Percentiles rank a stretch among this genome's conserved stretches.
phyloP scores from a whole-genome alignment of 2,113 vertebrate species.

The Equus przewalskii region DNA sequence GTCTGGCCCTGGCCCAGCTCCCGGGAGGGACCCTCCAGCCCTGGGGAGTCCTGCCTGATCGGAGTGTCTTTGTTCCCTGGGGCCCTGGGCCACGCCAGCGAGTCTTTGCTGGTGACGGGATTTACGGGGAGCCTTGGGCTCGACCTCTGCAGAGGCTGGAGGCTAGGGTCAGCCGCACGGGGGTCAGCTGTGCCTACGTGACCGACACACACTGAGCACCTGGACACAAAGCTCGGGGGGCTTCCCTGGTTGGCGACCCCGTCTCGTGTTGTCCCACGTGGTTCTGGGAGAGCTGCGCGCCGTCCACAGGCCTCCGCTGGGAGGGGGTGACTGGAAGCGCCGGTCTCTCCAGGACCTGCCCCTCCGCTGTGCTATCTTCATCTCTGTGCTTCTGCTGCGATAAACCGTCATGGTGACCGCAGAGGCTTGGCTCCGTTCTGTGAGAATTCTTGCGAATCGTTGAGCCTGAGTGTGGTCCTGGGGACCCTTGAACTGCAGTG shows the following conservation, averaged over 20 bases:
- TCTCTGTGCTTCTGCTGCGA: rapidly evolving
- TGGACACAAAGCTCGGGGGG: rapidly evolving
- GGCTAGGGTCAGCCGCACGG: rapidly evolving
- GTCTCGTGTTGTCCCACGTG: rapidly evolving
- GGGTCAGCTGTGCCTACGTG: background rate
- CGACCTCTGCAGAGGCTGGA: rapidly evolving
- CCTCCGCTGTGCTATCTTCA: no score
- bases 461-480: background rate
- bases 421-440: rapidly evolving
- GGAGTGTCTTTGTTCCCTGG: background rate
- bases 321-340: no score
- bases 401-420: rapidly evolving
- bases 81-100: background rate
- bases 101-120: background rate
- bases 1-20: background rate
- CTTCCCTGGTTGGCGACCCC: background rate
- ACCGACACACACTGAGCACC: rapidly evolving
- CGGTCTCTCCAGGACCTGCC: background rate
- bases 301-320: rapidly evolving
- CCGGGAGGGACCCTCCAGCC: background rate
- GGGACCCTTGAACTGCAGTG: background rate
- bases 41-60: background rate
- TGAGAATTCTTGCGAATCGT: rapidly evolving
- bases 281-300: background rate
- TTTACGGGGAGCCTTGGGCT: background rate